Base-by-base conservation (phyloP, 2,113 vertebrate genomes). In the Pyrgilauda ruficollis region DNA sequence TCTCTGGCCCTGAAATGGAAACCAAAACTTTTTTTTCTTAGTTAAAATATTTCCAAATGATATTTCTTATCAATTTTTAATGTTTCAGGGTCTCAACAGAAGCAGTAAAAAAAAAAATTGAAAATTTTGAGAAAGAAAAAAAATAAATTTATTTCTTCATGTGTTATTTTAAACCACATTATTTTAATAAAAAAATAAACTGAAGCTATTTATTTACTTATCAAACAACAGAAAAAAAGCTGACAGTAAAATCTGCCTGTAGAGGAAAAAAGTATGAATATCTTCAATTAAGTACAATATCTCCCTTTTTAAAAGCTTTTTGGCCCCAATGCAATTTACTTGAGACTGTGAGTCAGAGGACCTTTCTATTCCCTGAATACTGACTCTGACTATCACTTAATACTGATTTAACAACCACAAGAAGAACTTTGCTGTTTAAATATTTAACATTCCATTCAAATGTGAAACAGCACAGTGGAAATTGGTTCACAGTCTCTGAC, bases 361-460 rank as follows among this genome's bases (percentile, higher is more conserved):
- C 37, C 19, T 17, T 85, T 74, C 49, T 85, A 44, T 85, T 90
- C 86, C 85, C 87, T 87, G 56, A 90, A 68, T 74, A 72, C 50
- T 83, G 30, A 61, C 87, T 90, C 61, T 67, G 52, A 46, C 52
- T 90, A 84, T 63, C 93, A 86, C 61, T 96, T 96, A 93, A 92
- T 86, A 88, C 92, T 85, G 78, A 91, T 94, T 96, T 96, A 96
- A 93, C 76, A 94, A 89, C 84, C 87, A 46, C 63, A 73, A 74
- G 80, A 89, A 88, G 47, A 92, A 84, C 76, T 94, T 94, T 79
- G 14, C 86, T 97, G 50, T 89, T 96, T 94, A 96, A 97, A 97
- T 96, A 96, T 97, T 96, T 94, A 94, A 93, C 66, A 74, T 90
- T 90, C 70, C 37, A 87, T 91, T 95, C 86, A 91, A 92, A 94